These are phyloP conservation scores for Pitangus sulphuratus DNA, from an alignment of 2,797 vertebrate species.

Conservation along the genomic window DNA sequence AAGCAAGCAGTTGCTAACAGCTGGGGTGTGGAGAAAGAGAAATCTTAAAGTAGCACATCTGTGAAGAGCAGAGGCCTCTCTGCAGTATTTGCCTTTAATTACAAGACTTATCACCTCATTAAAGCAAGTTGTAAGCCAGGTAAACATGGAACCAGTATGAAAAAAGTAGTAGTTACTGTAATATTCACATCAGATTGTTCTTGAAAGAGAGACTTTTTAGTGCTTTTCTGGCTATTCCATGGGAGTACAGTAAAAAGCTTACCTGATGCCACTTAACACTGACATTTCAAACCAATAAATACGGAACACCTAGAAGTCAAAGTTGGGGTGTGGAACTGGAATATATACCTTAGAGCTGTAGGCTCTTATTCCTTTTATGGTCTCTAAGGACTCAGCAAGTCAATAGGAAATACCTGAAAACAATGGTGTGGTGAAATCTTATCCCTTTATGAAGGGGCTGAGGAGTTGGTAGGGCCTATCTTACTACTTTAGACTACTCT, in stretches of 20 bases:
- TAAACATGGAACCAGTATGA: not conserved
- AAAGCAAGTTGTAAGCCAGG: not conserved
- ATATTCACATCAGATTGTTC: not conserved
- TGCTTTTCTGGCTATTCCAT: not conserved
- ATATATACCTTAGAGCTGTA: not conserved
- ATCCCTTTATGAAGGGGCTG: not conserved
- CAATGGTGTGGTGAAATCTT: not conserved
- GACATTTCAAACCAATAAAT: not conserved
- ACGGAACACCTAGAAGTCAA: not conserved
- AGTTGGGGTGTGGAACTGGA: not conserved
- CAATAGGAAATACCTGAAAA: not conserved
- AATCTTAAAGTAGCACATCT: not conserved
- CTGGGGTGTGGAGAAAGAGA: not conserved
- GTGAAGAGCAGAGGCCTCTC: not conserved
- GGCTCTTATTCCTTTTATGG: not conserved
- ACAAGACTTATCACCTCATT: not conserved
- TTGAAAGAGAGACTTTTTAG: not conserved
- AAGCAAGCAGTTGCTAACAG: not conserved
- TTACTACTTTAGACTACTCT: not conserved
- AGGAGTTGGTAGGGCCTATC: not conserved
- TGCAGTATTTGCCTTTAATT: not conserved
- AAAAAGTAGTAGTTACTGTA: not conserved
- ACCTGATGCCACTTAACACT: not conserved
- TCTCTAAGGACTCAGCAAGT: not conserved
- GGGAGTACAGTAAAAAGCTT: not conserved